A percentile compares a stretch with the other conserved stretches of the same genome.
phyloP scores from a whole-genome alignment of 2,113 vertebrate species.

The Malurus melanocephalus region DNA sequence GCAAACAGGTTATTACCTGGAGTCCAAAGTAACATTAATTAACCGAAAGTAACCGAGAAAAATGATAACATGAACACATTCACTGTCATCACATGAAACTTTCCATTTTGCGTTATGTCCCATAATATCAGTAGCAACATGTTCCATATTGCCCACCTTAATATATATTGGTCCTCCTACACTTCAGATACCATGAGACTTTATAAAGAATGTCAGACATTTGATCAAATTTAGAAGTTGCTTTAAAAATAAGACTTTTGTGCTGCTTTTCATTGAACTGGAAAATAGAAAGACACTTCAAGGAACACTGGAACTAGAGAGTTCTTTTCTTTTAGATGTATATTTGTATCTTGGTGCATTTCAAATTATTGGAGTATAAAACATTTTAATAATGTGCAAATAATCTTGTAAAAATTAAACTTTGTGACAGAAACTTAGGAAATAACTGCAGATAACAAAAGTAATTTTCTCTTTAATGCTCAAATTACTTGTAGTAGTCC shows the following conservation, averaged over 20 bases:
- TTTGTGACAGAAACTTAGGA: neutral
- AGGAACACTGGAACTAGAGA: neutral
- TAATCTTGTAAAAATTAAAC: constrained; percentile 49
- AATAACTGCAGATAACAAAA: constrained; percentile 40
- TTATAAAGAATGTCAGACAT: neutral
- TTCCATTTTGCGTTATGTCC: neutral
- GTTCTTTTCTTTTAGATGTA: constrained; percentile 30
- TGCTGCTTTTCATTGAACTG: neutral
- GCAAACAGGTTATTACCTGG: neutral
- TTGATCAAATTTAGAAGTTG: neutral
- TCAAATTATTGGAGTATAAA: constrained; percentile 34
- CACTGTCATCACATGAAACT: neutral
- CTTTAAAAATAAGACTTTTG: constrained; percentile 1
- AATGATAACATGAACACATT: neutral
- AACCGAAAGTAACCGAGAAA: neutral
- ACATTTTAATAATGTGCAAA: constrained; percentile 26
- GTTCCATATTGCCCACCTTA: neutral
- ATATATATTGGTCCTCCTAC: neutral
- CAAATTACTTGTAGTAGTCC: constrained; percentile 3
- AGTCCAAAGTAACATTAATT: constrained; percentile 39
- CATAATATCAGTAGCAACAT: neutral
- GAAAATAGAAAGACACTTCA: constrained; percentile 23
- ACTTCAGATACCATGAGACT: neutral
- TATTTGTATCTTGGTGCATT: neutral
- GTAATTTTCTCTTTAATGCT: constrained; percentile 51